Evolutionary conservation across 2,888 invertebrate species (phyloP), one percentile per base, ranked within the genome.

Genomic region (Hyposoter dolosus): DNA sequence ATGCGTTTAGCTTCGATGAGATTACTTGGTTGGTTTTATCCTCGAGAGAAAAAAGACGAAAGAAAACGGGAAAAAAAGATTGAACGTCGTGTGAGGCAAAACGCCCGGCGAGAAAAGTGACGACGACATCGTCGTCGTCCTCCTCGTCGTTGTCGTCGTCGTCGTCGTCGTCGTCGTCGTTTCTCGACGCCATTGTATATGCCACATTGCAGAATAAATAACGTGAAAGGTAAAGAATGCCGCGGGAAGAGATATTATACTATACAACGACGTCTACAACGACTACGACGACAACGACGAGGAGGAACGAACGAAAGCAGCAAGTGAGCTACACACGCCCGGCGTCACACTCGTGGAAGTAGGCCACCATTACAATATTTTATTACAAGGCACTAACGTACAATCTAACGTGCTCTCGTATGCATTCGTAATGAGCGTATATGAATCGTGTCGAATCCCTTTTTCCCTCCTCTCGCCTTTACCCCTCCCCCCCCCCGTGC

Each of bases 341-440:
- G 83, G 83, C 84, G 91, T 50, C 40, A 72, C 81, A 45, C 89
- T 88, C 89, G 83, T 89, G 81, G 86, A 89, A 88, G 88, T 89
- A 89, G 88, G 88, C 88, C 91, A 90, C 89, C 89, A 91, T 91
- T 90, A 90, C 92, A 91, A 91, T 92, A 92, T 91, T 92, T 92
- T 91, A 91, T 92, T 93, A 93, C 93, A 92, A 92, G 93, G 93
- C 92, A 93, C 93, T 93, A 93, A 93, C 93, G 93, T 93, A 93
- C 93, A 93, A 93, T 94, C 93, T 93, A 93, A 93, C 93, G 92
- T 92, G 91, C 92, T 92, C 92, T 92, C 91, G 92, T 92, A 93
- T 93, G 93, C 93, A 94, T 94, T 93, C 91, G 93, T 93, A 93
- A 93, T 94, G 93, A 93, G 93, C 93, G 93, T 93, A 92, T 93